A percentile compares a stretch with the other conserved stretches of the same genome.
Conservation (phyloP, 2,888 invertebrate species). For the Rhopalosiphum nymphaeae region DNA sequence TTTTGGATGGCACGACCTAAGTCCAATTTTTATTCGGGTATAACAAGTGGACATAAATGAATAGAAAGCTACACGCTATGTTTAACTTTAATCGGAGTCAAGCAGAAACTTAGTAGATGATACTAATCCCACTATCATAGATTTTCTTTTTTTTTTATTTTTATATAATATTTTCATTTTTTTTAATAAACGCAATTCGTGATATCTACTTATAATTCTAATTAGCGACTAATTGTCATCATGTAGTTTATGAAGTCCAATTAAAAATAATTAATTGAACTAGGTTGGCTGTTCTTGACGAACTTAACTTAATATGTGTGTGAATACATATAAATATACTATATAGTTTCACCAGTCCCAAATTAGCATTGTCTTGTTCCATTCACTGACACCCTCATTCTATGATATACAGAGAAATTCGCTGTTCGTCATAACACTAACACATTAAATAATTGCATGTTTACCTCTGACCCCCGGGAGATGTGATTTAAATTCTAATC, state of each 20-base stretch:
- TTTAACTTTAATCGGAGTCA: neutral
- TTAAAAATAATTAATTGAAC: slow-evolving; percentile 27
- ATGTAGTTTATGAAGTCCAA: neutral
- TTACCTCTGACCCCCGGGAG: slow-evolving; percentile 61
- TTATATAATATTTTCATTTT: neutral
- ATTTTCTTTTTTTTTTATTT: neutral
- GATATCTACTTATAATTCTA: neutral
- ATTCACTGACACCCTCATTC: slow-evolving; percentile 50
- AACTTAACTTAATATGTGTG: slow-evolving; percentile 2
- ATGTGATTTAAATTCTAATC: slow-evolving; percentile 56
- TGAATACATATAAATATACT: neutral
- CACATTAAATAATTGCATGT: slow-evolving; percentile 55
- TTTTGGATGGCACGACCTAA: slow-evolving; percentile 55
- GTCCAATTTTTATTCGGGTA: slow-evolving; percentile 57
- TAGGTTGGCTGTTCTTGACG: neutral
- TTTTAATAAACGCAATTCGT: neutral
- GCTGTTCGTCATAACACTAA: slow-evolving; percentile 31
- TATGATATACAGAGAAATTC: slow-evolving; percentile 48
- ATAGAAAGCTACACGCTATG: slow-evolving; percentile 38
- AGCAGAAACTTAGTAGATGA: neutral
- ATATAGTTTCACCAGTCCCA: slow-evolving; percentile 44
- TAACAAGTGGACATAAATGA: slow-evolving; percentile 54
- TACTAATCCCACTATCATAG: neutral
- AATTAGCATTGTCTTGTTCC: slow-evolving; percentile 38
- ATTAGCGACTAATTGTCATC: neutral